phyloP scores from a whole-genome alignment of 1,140 invertebrate genomes.

The Pygmarrhopalites habei region DNA sequence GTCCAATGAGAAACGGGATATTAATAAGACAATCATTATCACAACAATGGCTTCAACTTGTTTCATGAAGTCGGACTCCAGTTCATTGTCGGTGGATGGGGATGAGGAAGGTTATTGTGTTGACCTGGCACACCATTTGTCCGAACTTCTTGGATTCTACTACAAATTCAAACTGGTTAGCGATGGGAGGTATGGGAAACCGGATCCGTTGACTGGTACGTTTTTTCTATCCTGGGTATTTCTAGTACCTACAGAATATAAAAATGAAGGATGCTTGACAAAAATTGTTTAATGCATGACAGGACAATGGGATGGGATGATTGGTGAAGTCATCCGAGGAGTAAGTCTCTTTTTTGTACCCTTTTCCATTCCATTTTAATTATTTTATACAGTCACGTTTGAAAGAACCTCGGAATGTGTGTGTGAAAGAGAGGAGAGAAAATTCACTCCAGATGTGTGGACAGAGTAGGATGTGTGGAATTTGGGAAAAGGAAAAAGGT shows the following conservation, averaged over 20 bases:
- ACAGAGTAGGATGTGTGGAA: no score
- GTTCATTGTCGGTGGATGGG: no score
- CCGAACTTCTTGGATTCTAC: slow-evolving; percentile 31
- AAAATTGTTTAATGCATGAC: no score
- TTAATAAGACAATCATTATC: slow-evolving; percentile 38
- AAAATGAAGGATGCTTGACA: no score
- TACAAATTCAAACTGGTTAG: slow-evolving; percentile 33
- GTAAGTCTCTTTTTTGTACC: slow-evolving; percentile 21
- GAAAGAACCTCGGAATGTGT: no score
- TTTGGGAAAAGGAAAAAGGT: no score
- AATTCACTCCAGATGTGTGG: no score
- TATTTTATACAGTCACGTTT: no score
- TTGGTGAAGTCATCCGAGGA: slow-evolving; percentile 35
- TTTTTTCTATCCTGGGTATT: no score
- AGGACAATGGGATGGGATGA: slow-evolving; percentile 38
- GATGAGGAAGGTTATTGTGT: slow-evolving; percentile 36
- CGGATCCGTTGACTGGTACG: slow-evolving; percentile 24
- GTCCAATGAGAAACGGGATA: slow-evolving; percentile 32
- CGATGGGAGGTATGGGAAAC: slow-evolving; percentile 34
- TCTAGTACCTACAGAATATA: no score
- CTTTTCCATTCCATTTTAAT: background rate
- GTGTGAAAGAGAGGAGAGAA: no score
- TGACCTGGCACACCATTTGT: slow-evolving; percentile 30
- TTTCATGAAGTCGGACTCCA: slow-evolving; percentile 13
- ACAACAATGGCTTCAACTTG: slow-evolving; percentile 26